phyloP scores from a whole-genome alignment of 2,888 invertebrate genomes.

The Silvanus unidentatus region DNA sequence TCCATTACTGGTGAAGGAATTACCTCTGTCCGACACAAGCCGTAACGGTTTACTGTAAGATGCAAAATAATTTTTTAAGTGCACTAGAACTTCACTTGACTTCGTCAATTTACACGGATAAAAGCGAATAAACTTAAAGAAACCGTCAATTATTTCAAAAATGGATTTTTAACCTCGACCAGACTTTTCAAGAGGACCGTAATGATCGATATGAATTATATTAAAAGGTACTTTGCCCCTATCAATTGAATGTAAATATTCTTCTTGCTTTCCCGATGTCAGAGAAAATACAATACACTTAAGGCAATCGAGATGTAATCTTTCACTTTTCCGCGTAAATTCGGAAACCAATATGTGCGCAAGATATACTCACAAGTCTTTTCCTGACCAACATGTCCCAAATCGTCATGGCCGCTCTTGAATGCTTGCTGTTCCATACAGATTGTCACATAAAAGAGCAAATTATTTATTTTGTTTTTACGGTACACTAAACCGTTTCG shows the following conservation, averaged over 20 bases:
- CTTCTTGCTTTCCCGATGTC: conserved; percentile 1
- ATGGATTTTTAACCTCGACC: conserved; percentile 1
- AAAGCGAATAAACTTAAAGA: conserved; percentile 5
- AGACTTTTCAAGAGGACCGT: conserved; percentile 8
- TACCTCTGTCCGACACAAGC: conserved; percentile 1
- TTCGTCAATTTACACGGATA: conserved; percentile 3
- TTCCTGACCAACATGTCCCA: neutral
- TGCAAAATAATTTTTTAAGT: neutral
- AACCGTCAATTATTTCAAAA: conserved; percentile 8
- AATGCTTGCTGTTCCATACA: neutral
- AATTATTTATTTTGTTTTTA: conserved; percentile 6
- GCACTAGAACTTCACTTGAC: neutral
- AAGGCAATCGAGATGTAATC: conserved; percentile 1
- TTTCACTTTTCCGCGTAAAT: neutral
- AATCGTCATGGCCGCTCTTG: neutral
- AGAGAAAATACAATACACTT: conserved; percentile 7
- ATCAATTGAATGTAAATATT: conserved; percentile 3
- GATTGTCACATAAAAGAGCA: conserved; percentile 4
- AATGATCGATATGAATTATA: conserved; percentile 7
- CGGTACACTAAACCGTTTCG: conserved; percentile 8
- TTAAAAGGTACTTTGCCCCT: conserved; percentile 6
- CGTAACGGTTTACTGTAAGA: neutral
- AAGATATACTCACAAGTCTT: neutral
- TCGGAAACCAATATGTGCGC: conserved; percentile 2
- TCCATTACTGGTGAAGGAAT: neutral